Evolutionary conservation across 2,888 invertebrate genomes (phyloP), one percentile per base, ranked within the genome.

Genomic region (Tyria jacobaeae): DNA sequence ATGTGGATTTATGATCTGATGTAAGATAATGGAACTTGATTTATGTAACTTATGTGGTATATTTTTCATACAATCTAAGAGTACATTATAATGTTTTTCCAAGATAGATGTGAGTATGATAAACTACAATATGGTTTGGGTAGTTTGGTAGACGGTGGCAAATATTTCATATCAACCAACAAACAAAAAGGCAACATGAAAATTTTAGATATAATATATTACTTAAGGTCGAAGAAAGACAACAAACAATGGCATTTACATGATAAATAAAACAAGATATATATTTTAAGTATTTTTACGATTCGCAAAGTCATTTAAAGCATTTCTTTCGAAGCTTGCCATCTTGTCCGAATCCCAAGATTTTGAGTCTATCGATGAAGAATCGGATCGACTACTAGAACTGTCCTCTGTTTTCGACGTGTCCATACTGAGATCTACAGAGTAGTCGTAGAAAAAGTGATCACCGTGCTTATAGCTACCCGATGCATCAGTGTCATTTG

Each of bases 391-490:
- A 21, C 21, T 35, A 12, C 35, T 35, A 10, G 21, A 12, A 1
- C n/a, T 21, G 2, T 51, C 21, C 1, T 17, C 17, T 2, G 37
- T n/a, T 3, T 25, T 1, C 1, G 44, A 15, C 1, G 52, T 21
- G 5, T 34, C 55, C 6, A 48, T 57, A 34, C 1, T 76, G n/a
- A 89, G 21, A 0, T 0, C 1, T 4, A 81, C 91, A 0, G 66
- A 66, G 79, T 92, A 92, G 49, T 92, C 91, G 76, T 93, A 93
- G 75, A 93, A 90, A 81, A 92, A 92, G 66, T 92, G 91, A 0
- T 82, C 73, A 0, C 89, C 91, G 47, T 83, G 80, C 0, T 67
- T 68, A 0, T 10, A 62, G 3, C 64, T 51, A 4, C 4, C 1
- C 12, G 21, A 21, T 44, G 21, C 0, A 50, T 34, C 6, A 0